Percentiles rank a stretch among this genome's conserved stretches.
Conservation (phyloP, 1,140 invertebrate genomes). For the Ridgeia piscesae region DNA sequence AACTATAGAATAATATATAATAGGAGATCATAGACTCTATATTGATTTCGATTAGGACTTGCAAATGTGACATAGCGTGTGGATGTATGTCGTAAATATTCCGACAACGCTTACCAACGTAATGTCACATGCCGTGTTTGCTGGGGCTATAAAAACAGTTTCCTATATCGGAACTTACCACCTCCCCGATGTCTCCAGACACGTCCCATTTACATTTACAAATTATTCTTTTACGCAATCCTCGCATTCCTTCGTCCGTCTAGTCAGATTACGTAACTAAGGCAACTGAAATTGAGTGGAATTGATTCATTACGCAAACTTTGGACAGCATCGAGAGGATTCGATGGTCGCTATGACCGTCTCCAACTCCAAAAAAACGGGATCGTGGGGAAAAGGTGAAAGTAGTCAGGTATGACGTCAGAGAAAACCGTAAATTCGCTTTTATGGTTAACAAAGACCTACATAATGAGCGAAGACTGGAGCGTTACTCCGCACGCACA, state of each 20-base stretch:
- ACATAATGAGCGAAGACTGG: background rate
- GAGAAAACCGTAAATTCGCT: background rate
- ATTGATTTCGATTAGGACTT: background rate
- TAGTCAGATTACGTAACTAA: background rate
- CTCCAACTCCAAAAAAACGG: background rate
- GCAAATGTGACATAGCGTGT: background rate
- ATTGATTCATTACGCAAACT: background rate
- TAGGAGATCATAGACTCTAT: background rate
- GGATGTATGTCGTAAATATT: background rate
- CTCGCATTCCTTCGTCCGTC: background rate
- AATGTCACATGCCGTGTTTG: background rate
- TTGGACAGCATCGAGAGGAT: background rate
- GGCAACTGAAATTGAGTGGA: background rate
- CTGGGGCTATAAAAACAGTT: background rate
- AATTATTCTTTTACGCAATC: background rate
- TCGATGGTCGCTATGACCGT: background rate
- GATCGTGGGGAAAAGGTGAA: background rate
- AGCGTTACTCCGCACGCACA: no score
- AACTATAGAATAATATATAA: background rate
- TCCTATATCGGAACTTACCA: background rate
- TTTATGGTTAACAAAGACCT: background rate
- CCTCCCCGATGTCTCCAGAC: background rate
- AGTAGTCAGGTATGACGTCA: background rate
- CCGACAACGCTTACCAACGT: background rate
- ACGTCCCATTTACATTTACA: background rate